These are phyloP conservation scores for Dromiciops gliroides DNA, from an alignment of 2,113 vertebrate genomes.

Conservation along the genomic window DNA sequence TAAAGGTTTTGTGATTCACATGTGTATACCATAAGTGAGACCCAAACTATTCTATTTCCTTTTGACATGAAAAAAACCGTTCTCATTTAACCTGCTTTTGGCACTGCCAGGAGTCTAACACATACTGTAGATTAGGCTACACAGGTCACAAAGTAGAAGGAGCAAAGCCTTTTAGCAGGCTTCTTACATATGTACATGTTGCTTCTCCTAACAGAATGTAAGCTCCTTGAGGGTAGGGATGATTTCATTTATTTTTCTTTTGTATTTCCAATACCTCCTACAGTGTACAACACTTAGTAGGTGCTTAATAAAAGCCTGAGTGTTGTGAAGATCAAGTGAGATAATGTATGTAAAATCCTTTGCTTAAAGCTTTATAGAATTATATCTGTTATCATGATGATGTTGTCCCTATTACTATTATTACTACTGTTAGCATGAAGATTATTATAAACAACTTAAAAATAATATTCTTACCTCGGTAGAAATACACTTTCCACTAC, in stretches of 20 bases:
- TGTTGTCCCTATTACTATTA: not conserved
- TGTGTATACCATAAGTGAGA: not conserved
- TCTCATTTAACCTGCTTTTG: not conserved
- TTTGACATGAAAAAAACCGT: not conserved
- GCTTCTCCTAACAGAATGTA: not conserved
- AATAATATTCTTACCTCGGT: slow-evolving; percentile 89
- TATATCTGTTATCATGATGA: not conserved
- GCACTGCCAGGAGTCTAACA: not conserved
- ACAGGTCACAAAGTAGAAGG: not conserved
- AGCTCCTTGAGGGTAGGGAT: not conserved
- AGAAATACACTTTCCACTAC: slow-evolving; percentile 96
- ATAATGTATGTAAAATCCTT: not conserved
- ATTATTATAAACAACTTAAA: not conserved
- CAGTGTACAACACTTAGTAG: not conserved
- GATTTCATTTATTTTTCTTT: not conserved
- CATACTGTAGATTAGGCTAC: not conserved
- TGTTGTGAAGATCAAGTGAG: not conserved
- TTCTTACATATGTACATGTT: not conserved
- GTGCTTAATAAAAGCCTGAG: not conserved
- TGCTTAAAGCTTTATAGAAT: not conserved
- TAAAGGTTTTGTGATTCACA: not conserved
- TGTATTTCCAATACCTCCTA: not conserved
- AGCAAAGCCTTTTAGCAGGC: not conserved
- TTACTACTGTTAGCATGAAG: not conserved
- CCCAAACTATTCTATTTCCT: not conserved